phyloP scores from a whole-genome alignment of 2,888 invertebrate species.

The Mystacides longicornis region DNA sequence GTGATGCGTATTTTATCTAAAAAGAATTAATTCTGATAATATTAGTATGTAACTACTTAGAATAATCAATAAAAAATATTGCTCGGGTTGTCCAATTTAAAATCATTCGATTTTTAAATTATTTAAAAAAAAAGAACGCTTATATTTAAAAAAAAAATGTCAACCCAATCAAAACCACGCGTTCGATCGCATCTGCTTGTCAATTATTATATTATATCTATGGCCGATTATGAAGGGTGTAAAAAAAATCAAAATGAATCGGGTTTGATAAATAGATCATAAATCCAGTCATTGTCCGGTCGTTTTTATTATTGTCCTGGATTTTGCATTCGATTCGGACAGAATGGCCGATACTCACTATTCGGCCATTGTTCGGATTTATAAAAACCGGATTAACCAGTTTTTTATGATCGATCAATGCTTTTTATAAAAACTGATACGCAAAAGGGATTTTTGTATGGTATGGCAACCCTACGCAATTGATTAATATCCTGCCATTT shows the following conservation, averaged over 20 bases:
- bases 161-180: neutral
- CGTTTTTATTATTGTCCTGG: neutral
- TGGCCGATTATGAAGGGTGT: neutral
- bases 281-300: neutral
- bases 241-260: neutral
- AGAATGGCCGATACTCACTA: neutral
- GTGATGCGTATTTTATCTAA: too few relatives aligned
- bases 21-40: too few relatives aligned
- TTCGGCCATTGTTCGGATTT: neutral
- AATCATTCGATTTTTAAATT: too few relatives aligned
- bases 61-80: too few relatives aligned
- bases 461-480: neutral
- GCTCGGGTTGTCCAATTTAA: too few relatives aligned
- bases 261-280: neutral
- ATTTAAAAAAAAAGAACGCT: too few relatives aligned
- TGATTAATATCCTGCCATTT: too few relatives aligned
- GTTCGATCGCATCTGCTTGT: neutral
- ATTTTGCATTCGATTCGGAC: slow-evolving; percentile 2
- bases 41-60: too few relatives aligned
- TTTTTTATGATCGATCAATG: neutral
- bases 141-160: too few relatives aligned
- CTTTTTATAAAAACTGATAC: neutral
- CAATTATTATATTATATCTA: too few relatives aligned
- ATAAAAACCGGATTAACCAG: neutral
- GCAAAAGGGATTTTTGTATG: neutral